Conservation (phyloP, 64 coral and sea anemone genomes). For the Hydrozoanthus tunicans region DNA sequence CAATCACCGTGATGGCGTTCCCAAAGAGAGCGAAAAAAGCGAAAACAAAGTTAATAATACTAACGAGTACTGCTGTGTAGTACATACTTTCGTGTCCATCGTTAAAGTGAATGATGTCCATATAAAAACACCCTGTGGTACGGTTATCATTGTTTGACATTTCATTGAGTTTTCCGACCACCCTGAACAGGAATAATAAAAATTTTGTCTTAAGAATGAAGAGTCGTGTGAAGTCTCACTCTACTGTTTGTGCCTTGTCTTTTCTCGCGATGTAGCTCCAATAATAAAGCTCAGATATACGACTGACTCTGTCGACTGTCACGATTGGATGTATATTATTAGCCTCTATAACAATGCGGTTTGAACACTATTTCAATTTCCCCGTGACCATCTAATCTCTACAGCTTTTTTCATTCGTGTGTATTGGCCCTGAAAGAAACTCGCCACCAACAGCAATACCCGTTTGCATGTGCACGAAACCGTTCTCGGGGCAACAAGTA, state of each 20-base stretch:
- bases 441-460: not conserved
- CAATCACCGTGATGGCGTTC: constrained; percentile 65
- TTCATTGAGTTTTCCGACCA: constrained; percentile 39
- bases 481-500: not conserved
- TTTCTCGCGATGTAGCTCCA: not conserved
- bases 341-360: constrained; percentile 13
- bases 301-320: constrained; percentile 19
- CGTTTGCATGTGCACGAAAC: not conserved
- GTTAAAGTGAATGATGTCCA: constrained; percentile 59
- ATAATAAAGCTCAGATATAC: constrained; percentile 8
- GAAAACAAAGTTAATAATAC: constrained; percentile 61
- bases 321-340: constrained; percentile 47
- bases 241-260: not conserved
- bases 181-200: not conserved
- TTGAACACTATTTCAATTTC: constrained; percentile 5
- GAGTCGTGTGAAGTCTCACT: not conserved
- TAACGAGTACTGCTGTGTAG: constrained; percentile 47
- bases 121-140: constrained; percentile 58
- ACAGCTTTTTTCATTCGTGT: constrained; percentile 7
- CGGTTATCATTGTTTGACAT: constrained; percentile 8
- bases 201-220: not conserved
- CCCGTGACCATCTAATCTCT: constrained; percentile 43
- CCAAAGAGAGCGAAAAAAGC: constrained; percentile 61
- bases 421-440: constrained; percentile 28
- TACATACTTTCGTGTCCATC: constrained; percentile 38